phyloP scores from a whole-genome alignment of 2,888 invertebrate genomes.

The Mythimna lalbum region DNA sequence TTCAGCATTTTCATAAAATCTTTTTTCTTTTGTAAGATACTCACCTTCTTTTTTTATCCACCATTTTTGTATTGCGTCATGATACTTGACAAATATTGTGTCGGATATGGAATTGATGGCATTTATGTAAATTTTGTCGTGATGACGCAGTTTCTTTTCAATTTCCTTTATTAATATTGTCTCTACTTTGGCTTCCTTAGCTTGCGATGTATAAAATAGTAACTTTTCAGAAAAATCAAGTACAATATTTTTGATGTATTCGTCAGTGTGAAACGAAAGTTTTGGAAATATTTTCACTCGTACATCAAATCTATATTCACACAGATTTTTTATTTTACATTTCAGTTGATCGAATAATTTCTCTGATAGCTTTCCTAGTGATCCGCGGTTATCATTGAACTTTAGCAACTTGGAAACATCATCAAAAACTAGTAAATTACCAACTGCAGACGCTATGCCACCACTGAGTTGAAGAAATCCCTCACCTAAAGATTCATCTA shows the following conservation, averaged over 20 bases:
- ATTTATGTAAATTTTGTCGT: too few species aligned
- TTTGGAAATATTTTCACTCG: constrained; percentile 34
- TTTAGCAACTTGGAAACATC: constrained; percentile 9
- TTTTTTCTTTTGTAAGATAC: constrained; percentile 15
- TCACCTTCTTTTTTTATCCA: constrained; percentile 1
- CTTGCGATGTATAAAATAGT: constrained; percentile 40
- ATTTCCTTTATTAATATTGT: constrained; percentile 8
- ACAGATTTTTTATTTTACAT: constrained; percentile 10
- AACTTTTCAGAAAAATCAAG: constrained; percentile 26
- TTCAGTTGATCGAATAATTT: constrained; percentile 16
- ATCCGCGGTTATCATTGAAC: constrained; percentile 16
- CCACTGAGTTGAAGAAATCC: constrained; percentile 23
- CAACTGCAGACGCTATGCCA: constrained; percentile 36
- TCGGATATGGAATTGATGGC: constrained; percentile 1
- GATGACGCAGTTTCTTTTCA: too few species aligned
- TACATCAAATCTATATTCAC: constrained; percentile 22
- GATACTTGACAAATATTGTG: constrained; percentile 28
- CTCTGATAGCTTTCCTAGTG: constrained; percentile 18
- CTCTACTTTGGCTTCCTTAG: constrained; percentile 22
- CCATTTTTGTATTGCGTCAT: constrained; percentile 33
- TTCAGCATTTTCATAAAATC: constrained; percentile 20
- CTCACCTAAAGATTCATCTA: constrained; percentile 22
- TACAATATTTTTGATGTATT: not conserved
- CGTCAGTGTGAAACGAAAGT: constrained; percentile 5
- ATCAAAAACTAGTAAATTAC: constrained; percentile 35